These are phyloP conservation scores for Bubo blakistoni DNA, from an alignment of 2,113 vertebrate genomes.

Conservation along the genomic window DNA sequence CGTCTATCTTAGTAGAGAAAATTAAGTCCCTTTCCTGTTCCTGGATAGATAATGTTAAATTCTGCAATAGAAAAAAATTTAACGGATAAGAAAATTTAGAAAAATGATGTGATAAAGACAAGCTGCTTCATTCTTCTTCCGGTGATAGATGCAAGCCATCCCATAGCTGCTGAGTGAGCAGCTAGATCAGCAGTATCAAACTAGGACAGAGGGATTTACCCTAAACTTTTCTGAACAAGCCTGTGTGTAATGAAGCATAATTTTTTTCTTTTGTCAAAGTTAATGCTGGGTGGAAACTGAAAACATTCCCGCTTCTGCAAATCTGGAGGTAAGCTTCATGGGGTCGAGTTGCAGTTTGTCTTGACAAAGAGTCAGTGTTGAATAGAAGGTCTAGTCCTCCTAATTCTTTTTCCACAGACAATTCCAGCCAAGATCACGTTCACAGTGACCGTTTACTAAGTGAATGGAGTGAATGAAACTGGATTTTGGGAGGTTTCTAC, in stretches of 20 bases:
- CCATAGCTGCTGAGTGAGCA: neutral
- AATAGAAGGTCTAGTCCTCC: neutral
- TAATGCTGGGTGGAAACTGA: neutral
- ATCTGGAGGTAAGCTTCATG: neutral
- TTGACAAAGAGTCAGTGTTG: neutral
- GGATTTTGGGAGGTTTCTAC: accelerated
- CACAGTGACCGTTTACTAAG: neutral
- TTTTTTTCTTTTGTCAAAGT: neutral
- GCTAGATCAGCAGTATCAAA: neutral
- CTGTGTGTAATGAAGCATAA: neutral
- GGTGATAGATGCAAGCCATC: neutral
- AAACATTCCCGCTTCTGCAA: neutral
- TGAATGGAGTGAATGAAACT: neutral
- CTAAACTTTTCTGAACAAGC: neutral
- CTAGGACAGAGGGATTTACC: neutral
- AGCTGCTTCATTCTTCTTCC: neutral
- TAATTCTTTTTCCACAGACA: neutral
- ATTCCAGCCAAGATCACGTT: neutral
- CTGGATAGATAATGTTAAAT: neutral
- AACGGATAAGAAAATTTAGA: neutral
- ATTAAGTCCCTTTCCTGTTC: neutral
- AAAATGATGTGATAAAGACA: neutral
- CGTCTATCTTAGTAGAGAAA: neutral
- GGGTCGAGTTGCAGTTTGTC: neutral
- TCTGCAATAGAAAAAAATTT: neutral